Conservation (phyloP, 1,140 invertebrate genomes). For the Pentalonia nigronervosa region DNA sequence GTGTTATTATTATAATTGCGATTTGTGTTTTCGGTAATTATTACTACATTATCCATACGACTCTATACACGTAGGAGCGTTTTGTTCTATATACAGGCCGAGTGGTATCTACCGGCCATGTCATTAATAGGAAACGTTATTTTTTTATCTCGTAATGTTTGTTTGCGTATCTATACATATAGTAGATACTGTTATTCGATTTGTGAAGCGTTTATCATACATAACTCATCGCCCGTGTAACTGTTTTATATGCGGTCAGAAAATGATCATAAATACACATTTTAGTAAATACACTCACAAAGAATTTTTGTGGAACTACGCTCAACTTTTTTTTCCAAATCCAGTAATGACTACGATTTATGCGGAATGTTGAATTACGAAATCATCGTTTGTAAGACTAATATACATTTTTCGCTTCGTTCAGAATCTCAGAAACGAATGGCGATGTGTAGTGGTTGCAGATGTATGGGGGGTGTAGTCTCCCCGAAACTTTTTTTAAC, state of each 20-base stretch:
- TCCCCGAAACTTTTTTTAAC: too few relatives aligned
- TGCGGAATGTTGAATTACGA: too few relatives aligned
- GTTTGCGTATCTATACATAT: neutral
- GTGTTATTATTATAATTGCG: neutral
- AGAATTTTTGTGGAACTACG: too few relatives aligned
- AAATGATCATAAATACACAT: neutral
- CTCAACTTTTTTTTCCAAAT: too few relatives aligned
- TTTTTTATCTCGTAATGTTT: neutral
- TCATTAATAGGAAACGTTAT: neutral
- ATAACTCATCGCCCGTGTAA: neutral
- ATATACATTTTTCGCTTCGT: too few relatives aligned
- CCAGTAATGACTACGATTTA: too few relatives aligned
- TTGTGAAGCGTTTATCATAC: neutral
- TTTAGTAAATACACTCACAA: too few relatives aligned
- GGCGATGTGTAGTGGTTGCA: too few relatives aligned
- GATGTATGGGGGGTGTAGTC: too few relatives aligned
- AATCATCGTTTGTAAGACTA: too few relatives aligned
- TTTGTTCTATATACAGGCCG: neutral
- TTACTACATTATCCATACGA: neutral
- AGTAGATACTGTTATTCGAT: neutral
- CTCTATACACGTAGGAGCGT: too few relatives aligned
- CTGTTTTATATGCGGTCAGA: neutral
- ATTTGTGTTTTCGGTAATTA: slow-evolving; percentile 11
- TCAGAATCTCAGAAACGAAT: too few relatives aligned
- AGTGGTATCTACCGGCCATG: neutral